Evolutionary conservation across 2,113 vertebrate species (phyloP), one percentile per base, ranked within the genome.

Genomic region (Pollimyrus isidori): DNA sequence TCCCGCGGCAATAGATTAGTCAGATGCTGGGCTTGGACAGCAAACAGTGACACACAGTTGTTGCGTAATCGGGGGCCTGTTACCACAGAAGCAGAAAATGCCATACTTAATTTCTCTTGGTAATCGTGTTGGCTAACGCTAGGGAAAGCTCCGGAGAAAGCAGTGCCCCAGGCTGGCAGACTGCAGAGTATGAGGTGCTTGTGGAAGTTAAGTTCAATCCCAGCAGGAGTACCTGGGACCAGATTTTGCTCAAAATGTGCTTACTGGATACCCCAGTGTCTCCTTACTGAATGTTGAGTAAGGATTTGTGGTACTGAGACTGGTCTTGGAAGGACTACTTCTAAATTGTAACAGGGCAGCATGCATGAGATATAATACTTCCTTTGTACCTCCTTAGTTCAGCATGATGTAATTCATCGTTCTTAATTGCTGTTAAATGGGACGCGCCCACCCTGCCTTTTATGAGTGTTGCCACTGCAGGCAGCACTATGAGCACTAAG

Each of bases 51-150:
- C 82, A 89, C 83, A 86, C 45, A 7, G 23, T 21, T 39, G 80
- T 58, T 89, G 80, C 58, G 21, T 48, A 89, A 86, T 89, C 19
- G 50, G n/a, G 45, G 23, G 50, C 52, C 82, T 84, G 45, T 62
- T 86, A 46, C 83, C 85, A 52, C 49, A 86, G n/a, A 86, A 52
- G 85, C n/a, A n/a, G 45, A 84, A 48, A 84, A n/a, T 21, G 21
- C 21, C 82, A 46, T 19, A 10, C 46, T 84, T 13, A n/a, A 1
- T 7, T n/a, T 84, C 39, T 46, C 39, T 48, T 4, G 42, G 39
- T 21, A 83, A 83, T 10, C 6, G 45, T 48, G 21, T 42, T 42
- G 35, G 73, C 73, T 42, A 80, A 80, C 35, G 2, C 35, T 80
- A 6, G 5, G 42, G 73, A 80, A 7, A 42, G 35, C 35, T 7